A percentile compares a stretch with the other conserved stretches of the same genome.
These are phyloP conservation scores for Lacerta viridis DNA, from an alignment of 2,797 vertebrate genomes.

Conservation along the genomic window DNA sequence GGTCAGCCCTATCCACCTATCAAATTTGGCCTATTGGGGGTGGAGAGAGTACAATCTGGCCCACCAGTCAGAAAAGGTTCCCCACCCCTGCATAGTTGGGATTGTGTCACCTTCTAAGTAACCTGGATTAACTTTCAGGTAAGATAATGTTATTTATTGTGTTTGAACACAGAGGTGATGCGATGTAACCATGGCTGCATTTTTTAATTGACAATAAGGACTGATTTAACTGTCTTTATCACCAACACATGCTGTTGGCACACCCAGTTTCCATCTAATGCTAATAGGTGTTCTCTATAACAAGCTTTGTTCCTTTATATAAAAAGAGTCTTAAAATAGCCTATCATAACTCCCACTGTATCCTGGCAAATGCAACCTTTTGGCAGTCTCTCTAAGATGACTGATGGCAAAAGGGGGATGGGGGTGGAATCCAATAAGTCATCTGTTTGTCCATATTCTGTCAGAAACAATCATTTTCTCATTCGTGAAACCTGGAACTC, in stretches of 20 bases:
- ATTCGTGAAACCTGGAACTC: constrained; percentile 38
- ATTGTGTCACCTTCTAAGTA: neutral
- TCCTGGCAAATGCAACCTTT: constrained; percentile 46
- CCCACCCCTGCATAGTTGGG: neutral
- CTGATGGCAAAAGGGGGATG: constrained; percentile 46
- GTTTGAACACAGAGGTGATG: neutral
- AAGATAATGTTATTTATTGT: neutral
- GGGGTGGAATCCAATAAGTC: constrained; percentile 3
- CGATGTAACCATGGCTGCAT: neutral
- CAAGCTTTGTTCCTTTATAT: constrained; percentile 45
- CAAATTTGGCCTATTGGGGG: too few species aligned
- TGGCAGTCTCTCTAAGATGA: constrained; percentile 61
- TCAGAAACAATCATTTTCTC: constrained; percentile 46
- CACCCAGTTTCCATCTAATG: constrained; percentile 32
- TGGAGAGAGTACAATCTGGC: too few species aligned
- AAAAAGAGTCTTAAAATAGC: constrained; percentile 65
- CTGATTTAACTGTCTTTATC: neutral
- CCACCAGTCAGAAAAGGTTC: too few species aligned
- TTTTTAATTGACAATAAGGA: neutral
- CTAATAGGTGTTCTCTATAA: constrained; percentile 53
- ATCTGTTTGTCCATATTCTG: constrained; percentile 63
- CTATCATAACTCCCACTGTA: constrained; percentile 49
- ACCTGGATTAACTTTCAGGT: neutral
- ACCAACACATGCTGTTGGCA: neutral
- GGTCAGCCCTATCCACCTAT: too few species aligned